Evolutionary conservation across 2,113 vertebrate genomes (phyloP), one percentile per base, ranked within the genome.

Genomic region (Cochlearius cochlearius): DNA sequence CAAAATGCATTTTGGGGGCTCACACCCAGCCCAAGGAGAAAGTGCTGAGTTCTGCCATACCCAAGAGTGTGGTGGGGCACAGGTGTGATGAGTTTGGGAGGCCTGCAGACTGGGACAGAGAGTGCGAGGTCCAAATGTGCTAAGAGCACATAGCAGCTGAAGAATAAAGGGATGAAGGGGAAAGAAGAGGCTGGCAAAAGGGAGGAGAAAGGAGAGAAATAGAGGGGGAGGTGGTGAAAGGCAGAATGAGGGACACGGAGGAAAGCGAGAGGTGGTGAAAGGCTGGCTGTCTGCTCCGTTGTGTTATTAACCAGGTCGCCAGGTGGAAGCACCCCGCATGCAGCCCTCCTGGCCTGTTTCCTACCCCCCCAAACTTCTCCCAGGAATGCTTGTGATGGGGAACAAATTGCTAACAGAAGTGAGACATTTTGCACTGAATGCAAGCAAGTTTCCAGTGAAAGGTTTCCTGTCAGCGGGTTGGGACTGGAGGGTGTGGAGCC

Each of bases 361-460:
- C 76, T 79, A 22, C 69, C 50, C 93, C 86, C 3, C 47, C 68
- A 66, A 39, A 8, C 90, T n/a, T 66, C 90, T 84, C 73, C 85
- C 93, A 69, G 95, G 43, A 87, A 83, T 45, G 85, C 90, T 71
- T 69, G 79, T 50, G 77, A 80, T 25, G 78, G 89, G 91, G 87
- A 96, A 86, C 73, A 75, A 82, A 89, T 87, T 83, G 58, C 94
- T 77, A 22, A 66, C 95, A 82, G 93, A 55, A 97, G 75, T 30
- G 81, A 92, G 90, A 43, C n/a, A 11, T 53, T 79, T 86, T 73
- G 93, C 92, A 64, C 16, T 15, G 68, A 86, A 77, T 26, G 39
- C 27, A 36, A 60, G 95, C 17, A 9, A 88, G 80, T 32, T 94
- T 38, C 74, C 96, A 90, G 93, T 11, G 79, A 25, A 14, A 78